These are phyloP conservation scores for Crematogaster levior DNA, from an alignment of 2,888 invertebrate species.

Conservation along the genomic window DNA sequence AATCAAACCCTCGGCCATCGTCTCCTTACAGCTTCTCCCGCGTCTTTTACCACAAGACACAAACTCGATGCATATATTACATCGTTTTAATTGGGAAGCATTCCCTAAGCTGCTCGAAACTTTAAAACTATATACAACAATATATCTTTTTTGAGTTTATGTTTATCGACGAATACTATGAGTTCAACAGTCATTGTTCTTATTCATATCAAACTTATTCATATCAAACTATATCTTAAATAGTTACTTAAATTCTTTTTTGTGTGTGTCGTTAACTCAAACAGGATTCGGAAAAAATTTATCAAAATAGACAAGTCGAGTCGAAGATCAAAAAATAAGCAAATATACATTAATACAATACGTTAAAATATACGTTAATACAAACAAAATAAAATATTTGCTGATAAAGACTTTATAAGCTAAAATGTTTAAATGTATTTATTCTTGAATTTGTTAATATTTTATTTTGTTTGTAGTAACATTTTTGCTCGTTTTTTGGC, in stretches of 20 bases:
- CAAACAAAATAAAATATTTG: no score
- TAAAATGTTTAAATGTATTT: no score
- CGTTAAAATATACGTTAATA: no score
- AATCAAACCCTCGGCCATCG: slow-evolving; percentile 77
- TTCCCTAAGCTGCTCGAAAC: slow-evolving; percentile 69
- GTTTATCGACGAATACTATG: no score
- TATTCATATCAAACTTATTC: not conserved
- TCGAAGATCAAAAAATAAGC: no score
- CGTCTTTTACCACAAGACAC: slow-evolving; percentile 78
- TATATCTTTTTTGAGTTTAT: no score
- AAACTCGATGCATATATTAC: slow-evolving; percentile 85
- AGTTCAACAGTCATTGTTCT: not conserved
- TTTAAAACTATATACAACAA: slow-evolving; percentile 44
- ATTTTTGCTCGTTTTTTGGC: no score
- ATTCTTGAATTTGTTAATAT: no score
- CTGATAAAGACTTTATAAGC: no score
- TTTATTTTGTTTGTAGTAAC: no score
- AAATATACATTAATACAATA: no score
- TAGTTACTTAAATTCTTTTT: not conserved
- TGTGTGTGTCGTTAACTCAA: not conserved
- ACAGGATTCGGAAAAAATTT: not conserved
- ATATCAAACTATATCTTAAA: not conserved
- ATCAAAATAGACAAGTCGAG: no score
- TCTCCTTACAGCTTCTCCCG: slow-evolving; percentile 73
- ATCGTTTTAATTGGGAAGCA: slow-evolving; percentile 82